Conservation (phyloP, 1,140 invertebrate genomes). For the Drosophila truncata region DNA sequence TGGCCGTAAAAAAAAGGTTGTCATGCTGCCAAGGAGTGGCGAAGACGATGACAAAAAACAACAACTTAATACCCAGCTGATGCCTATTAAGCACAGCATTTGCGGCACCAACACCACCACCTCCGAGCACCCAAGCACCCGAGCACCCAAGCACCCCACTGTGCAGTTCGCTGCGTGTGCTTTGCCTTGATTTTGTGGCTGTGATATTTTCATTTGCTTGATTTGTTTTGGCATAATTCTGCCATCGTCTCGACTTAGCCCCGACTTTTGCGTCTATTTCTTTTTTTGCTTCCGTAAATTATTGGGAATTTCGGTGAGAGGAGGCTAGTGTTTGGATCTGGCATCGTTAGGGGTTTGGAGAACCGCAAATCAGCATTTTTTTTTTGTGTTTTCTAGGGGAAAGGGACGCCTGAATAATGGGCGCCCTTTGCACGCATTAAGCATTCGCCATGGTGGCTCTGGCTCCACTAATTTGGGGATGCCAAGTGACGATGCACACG, state of each 20-base stretch:
- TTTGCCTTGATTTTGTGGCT: conserved; percentile 76
- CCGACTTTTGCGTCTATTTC: conserved; percentile 11
- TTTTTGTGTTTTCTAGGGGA: conserved; percentile 1
- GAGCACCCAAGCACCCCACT: conserved; percentile 26
- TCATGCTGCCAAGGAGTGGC: conserved; percentile 69
- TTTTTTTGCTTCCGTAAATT: conserved; percentile 46
- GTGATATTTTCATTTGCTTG: conserved; percentile 83
- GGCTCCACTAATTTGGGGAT: conserved; percentile 37
- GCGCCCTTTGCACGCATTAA: conserved; percentile 55
- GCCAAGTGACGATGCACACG: conserved; percentile 79
- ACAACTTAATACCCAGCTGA: conserved; percentile 84
- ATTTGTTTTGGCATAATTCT: conserved; percentile 83
- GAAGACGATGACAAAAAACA: conserved; percentile 71
- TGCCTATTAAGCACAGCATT: conserved; percentile 84
- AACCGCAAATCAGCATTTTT: conserved; percentile 76
- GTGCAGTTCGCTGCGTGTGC: conserved; percentile 54
- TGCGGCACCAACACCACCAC: conserved; percentile 53
- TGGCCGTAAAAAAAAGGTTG: conserved; percentile 67
- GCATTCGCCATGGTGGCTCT: conserved; percentile 60
- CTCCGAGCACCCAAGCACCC: not conserved
- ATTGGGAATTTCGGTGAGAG: conserved; percentile 45
- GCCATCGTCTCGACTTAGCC: conserved; percentile 35
- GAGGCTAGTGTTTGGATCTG: conserved; percentile 15
- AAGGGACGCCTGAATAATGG: conserved; percentile 56
- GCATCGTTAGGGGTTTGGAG: conserved; percentile 41